Conservation (phyloP, 2,888 invertebrate species). For the Rambutsinella grinnellia region DNA sequence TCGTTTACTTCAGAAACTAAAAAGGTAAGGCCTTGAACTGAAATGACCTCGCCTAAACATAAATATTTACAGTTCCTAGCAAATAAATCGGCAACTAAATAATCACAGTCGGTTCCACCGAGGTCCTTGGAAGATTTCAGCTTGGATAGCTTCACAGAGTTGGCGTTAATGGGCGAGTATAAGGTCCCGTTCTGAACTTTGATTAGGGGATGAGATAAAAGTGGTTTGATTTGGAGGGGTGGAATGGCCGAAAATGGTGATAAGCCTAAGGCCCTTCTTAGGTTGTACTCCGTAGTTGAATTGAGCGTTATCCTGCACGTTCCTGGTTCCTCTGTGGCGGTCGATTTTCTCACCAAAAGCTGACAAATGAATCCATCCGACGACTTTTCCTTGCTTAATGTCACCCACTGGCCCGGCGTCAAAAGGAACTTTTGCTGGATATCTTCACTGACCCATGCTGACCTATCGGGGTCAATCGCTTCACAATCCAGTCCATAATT, state of each 20-base stretch:
- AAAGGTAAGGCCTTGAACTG: constrained; percentile 2
- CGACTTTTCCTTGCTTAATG: constrained; percentile 6
- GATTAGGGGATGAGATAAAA: constrained; percentile 28
- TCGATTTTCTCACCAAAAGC: constrained; percentile 10
- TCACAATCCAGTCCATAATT: not conserved
- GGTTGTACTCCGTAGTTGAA: constrained; percentile 30
- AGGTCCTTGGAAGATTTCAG: not conserved
- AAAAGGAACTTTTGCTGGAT: constrained; percentile 6
- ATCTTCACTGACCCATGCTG: constrained; percentile 5
- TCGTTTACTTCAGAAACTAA: constrained; percentile 29
- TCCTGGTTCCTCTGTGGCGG: not conserved
- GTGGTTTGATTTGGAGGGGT: constrained; percentile 13
- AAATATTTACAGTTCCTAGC: constrained; percentile 14
- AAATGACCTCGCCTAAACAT: constrained; percentile 30
- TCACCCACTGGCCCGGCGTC: constrained; percentile 36
- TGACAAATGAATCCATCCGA: constrained; percentile 16
- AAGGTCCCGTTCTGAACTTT: constrained; percentile 10
- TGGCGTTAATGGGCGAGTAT: constrained; percentile 25
- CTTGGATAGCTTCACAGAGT: constrained; percentile 14
- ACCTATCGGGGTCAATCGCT: constrained; percentile 22
- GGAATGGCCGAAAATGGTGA: constrained; percentile 17
- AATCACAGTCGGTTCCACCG: constrained; percentile 1
- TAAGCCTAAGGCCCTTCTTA: constrained; percentile 22
- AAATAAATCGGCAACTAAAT: constrained; percentile 13
- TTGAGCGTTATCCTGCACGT: not conserved